Evolutionary conservation across 2,888 invertebrate genomes (phyloP), one percentile per base, ranked within the genome.

Genomic region (Cataglyphis albicans): DNA sequence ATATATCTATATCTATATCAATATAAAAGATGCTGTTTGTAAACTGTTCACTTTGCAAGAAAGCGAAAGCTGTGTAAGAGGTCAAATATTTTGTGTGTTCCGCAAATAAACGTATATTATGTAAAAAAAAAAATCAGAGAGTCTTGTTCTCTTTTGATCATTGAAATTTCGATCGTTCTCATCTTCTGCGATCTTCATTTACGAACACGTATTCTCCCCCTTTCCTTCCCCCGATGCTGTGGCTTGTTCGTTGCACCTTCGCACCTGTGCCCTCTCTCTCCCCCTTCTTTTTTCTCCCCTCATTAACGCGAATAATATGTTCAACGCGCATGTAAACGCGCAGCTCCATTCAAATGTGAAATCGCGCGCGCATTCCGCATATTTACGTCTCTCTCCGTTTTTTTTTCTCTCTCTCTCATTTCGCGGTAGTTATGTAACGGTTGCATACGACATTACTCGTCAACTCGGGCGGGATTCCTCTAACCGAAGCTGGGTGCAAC

Each of bases 401-500:
- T 25, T 25, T 65, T 55, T 57, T 29, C 10, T 35, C 12, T 67
- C 57, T 15, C n/a, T 63, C 7, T 15, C 41, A 32, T 75, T 73
- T 48, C 1, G 48, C 29, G 32, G 5, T 78, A 72, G 32, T 72
- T 78, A 68, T 21, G 55, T 59, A 72, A 78, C 72, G 59, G 59
- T 25, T 78, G 38, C 76, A 63, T 81, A n/a, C 38, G 48, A 81
- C 29, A 38, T 81, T 76, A 25, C 52, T 61, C 21, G 44, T 52
- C 48, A 52, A 18, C 48, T 52, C 48, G 48, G 32, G 6, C n/a
- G 18, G 86, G 76, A 87, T 82, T 87, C 83, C 85, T 90, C 85
- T 92, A 92, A 92, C 91, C 81, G 91, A 86, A 88, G 91, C 91
- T 91, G 93, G 91, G 91, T 90, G 91, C 92, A 91, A 93, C 92